These are phyloP conservation scores for Hystrix brachyura DNA, from an alignment of 2,113 vertebrate genomes.

Conservation along the genomic window DNA sequence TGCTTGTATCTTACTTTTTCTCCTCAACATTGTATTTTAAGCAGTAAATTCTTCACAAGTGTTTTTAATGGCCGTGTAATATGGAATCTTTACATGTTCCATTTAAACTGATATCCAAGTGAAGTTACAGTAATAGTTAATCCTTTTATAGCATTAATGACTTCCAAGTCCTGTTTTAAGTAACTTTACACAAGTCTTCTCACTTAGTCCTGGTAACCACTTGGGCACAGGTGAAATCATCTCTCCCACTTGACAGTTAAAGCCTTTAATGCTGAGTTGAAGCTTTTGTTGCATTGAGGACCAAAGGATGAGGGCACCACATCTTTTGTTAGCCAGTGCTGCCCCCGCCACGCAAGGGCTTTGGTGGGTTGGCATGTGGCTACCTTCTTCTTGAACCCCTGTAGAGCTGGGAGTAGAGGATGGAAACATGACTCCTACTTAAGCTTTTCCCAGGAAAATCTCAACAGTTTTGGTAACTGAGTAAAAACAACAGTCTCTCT, in stretches of 20 bases:
- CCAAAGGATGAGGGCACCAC: not conserved
- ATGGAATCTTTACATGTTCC: not conserved
- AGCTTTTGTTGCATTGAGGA: not conserved
- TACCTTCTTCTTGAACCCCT: not conserved
- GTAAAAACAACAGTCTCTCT: not conserved
- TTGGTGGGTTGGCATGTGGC: rapidly evolving
- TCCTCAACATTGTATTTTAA: not conserved
- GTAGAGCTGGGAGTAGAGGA: not conserved
- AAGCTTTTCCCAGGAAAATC: not conserved
- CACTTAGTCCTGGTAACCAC: not conserved
- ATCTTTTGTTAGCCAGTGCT: not conserved
- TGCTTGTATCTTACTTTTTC: not conserved
- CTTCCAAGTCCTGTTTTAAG: slow-evolving; percentile 12
- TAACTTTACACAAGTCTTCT: not conserved
- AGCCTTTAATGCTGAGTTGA: not conserved
- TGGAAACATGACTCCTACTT: not conserved
- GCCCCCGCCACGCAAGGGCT: not conserved
- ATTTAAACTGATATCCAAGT: not conserved
- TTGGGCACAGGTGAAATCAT: not conserved
- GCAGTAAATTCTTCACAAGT: not conserved
- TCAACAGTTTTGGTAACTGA: not conserved
- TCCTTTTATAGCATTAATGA: not conserved
- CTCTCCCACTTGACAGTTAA: not conserved
- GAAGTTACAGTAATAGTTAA: not conserved
- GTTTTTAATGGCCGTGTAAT: not conserved